Evolutionary conservation across 2,113 vertebrate genomes (phyloP).

Genomic region (Nesoenas mayeri): DNA sequence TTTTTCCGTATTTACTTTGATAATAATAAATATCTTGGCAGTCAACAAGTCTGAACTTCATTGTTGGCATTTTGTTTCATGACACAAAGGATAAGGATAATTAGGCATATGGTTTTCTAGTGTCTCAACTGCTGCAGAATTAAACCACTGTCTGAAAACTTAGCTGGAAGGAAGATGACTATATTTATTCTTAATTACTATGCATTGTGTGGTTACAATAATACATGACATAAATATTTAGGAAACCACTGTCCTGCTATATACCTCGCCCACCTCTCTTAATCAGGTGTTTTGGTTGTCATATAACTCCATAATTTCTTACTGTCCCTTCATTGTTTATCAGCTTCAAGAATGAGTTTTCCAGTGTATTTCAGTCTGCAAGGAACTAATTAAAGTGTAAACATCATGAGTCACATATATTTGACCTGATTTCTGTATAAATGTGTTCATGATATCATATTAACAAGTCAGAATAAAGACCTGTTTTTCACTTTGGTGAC

Average conservation of each 20-base stretch:
- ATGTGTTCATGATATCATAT: not conserved
- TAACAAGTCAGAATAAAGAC: not conserved
- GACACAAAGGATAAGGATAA: not conserved
- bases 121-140: not conserved
- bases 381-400: not conserved
- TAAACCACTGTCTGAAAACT: not conserved
- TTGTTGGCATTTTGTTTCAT: not conserved
- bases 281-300: not conserved
- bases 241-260: not conserved
- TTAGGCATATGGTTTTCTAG: not conserved
- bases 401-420: not conserved
- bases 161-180: not conserved
- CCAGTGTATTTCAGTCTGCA: not conserved
- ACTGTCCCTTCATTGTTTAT: not conserved
- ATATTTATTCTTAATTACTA: not conserved
- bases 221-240: not conserved
- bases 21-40: not conserved
- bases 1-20: not conserved
- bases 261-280: not conserved
- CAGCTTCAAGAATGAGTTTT: not conserved
- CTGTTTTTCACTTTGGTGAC: not conserved
- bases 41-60: not conserved
- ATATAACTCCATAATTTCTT: not conserved
- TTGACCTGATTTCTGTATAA: not conserved
- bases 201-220: not conserved